Percentiles rank a stretch among this genome's conserved stretches.
Conservation (phyloP, 30 jellyfish, hydroid and myxozoan genomes). For the Rhopilema esculentum region DNA sequence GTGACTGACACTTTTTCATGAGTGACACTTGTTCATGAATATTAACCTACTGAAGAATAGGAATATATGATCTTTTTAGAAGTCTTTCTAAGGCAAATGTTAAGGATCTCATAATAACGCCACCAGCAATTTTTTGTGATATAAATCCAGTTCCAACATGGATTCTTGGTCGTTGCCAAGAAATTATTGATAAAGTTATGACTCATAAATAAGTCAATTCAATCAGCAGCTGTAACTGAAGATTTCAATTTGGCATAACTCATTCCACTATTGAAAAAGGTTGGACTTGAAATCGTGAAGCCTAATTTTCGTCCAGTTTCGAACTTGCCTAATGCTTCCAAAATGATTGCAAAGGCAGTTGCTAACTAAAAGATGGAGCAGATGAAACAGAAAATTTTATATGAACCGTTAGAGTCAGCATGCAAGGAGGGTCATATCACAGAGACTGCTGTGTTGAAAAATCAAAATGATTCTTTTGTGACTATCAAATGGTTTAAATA, state of each 20-base stretch:
- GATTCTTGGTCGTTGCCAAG: constrained; percentile 19
- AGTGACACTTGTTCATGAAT: neutral
- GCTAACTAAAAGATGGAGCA: constrained; percentile 51
- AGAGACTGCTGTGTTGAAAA: constrained; percentile 58
- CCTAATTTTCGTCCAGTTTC: constrained; percentile 66
- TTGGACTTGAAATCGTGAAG: constrained; percentile 55
- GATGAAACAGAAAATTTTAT: constrained; percentile 35
- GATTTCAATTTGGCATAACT: constrained; percentile 14
- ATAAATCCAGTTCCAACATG: constrained; percentile 65
- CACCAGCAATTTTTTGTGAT: constrained; percentile 39
- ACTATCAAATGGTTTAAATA: constrained; percentile 54
- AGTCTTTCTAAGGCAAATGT: constrained; percentile 16
- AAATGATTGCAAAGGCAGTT: constrained; percentile 59
- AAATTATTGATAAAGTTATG: constrained; percentile 1
- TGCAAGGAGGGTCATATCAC: constrained; percentile 62
- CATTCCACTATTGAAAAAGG: constrained; percentile 41
- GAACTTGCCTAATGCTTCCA: constrained; percentile 62
- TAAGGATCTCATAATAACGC: neutral
- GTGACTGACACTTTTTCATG: neutral
- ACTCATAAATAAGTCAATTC: constrained; percentile 34
- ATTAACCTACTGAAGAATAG: neutral
- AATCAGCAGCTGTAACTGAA: constrained; percentile 24
- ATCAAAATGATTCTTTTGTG: constrained; percentile 29
- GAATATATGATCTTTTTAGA: constrained; percentile 15
- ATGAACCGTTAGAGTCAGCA: constrained; percentile 62